Evolutionary conservation across 2,113 vertebrate species (phyloP).

Genomic region (Cynoglossus semilaevis): DNA sequence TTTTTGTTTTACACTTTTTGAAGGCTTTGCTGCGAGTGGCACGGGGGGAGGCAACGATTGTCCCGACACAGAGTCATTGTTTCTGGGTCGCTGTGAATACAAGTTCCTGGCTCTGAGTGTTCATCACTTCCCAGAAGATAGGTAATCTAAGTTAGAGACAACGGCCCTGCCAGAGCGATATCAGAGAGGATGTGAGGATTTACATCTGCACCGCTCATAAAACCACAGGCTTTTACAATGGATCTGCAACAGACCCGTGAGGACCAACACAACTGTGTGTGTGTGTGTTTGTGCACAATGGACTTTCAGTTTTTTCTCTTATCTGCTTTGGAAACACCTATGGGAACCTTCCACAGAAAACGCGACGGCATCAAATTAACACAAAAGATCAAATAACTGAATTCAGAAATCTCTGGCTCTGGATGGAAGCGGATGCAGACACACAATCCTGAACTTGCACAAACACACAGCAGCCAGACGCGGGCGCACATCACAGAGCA

Average conservation of each 20-base stretch:
- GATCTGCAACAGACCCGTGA: conserved; percentile 31
- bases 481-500: conserved; percentile 46
- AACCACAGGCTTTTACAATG: conserved; percentile 60
- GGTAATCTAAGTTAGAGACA: conserved; percentile 66
- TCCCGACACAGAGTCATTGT: conserved; percentile 64
- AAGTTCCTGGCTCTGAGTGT: conserved; percentile 45
- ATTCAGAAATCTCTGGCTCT: conserved; percentile 45
- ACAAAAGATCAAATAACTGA: conserved; percentile 49
- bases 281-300: conserved; percentile 26
- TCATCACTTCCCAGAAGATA: conserved; percentile 63
- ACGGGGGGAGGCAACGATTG: conserved; percentile 48
- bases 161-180: conserved; percentile 59
- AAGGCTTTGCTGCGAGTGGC: conserved; percentile 44
- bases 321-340: conserved; percentile 50
- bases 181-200: conserved; percentile 68
- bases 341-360: conserved; percentile 57
- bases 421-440: conserved; percentile 37
- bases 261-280: conserved; percentile 25
- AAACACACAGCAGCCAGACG: conserved; percentile 36
- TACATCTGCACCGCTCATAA: conserved; percentile 68
- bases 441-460: conserved; percentile 43
- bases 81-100: conserved; percentile 50
- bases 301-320: conserved; percentile 62
- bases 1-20: conserved; percentile 58
- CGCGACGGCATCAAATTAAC: conserved; percentile 46